Conservation (phyloP, 2,797 vertebrate genomes). For the Serranus cabrilla region DNA sequence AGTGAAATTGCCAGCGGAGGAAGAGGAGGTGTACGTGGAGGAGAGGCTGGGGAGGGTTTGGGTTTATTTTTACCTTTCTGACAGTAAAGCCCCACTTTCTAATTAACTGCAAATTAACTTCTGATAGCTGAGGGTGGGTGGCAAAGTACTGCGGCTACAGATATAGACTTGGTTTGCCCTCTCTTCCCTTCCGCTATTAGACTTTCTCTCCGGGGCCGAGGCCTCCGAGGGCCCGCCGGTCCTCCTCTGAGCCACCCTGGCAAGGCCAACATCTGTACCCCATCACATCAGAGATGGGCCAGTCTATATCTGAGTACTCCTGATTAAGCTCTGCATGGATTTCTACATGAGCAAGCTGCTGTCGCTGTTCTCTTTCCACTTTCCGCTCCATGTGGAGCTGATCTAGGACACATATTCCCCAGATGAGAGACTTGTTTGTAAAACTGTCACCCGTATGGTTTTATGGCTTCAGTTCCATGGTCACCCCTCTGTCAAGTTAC, state of each 20-base stretch:
- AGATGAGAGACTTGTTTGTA: slow-evolving; percentile 50
- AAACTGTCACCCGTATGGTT: slow-evolving; percentile 43
- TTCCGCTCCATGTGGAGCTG: not conserved
- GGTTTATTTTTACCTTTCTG: slow-evolving; percentile 77
- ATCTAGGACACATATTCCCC: slow-evolving; percentile 50
- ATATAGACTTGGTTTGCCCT: slow-evolving; percentile 41
- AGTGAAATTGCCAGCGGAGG: slow-evolving; percentile 39
- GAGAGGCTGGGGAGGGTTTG: slow-evolving; percentile 26
- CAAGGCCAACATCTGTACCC: slow-evolving; percentile 67
- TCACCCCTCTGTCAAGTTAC: not conserved
- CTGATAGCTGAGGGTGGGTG: slow-evolving; percentile 58
- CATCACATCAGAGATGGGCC: slow-evolving; percentile 46
- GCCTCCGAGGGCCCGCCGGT: slow-evolving; percentile 40
- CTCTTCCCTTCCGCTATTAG: slow-evolving; percentile 56
- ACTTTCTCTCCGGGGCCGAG: slow-evolving; percentile 55
- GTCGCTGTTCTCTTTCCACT: slow-evolving; percentile 16
- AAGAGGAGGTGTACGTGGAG: slow-evolving; percentile 54
- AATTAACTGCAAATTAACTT: slow-evolving; percentile 84
- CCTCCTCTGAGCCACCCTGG: slow-evolving; percentile 43
- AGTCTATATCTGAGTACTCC: slow-evolving; percentile 46
- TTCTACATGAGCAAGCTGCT: not conserved
- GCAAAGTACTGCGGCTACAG: slow-evolving; percentile 30
- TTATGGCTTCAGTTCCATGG: slow-evolving; percentile 52
- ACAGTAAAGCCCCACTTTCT: slow-evolving; percentile 64
- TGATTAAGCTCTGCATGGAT: slow-evolving; percentile 35